Evolutionary conservation across 2,113 vertebrate species (phyloP), one percentile per base, ranked within the genome.

Genomic region (Gobiocypris rarus): DNA sequence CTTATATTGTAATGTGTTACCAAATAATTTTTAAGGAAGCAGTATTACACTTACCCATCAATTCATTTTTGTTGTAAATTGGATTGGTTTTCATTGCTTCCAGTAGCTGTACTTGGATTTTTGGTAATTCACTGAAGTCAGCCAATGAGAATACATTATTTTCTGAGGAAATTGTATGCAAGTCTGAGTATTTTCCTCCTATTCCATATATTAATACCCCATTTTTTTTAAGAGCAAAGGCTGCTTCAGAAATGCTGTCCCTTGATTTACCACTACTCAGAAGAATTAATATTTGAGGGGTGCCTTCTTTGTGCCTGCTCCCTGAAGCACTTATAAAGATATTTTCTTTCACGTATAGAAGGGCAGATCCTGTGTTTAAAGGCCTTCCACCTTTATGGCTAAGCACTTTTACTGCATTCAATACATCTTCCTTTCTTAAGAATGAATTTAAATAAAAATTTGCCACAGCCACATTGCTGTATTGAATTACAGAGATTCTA

Each of bases 361-460:
- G 85, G 38, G 90, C 91, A 84, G 74, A 65, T 7, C 90, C 91
- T 65, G 84, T 89, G 63, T 92, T 90, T 19, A 88, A 85, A 9
- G 61, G 77, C 63, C 85, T 89, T 31, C 91, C 91, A n/a, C 91
- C 90, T 88, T 80, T 88, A 76, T 89, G 89, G 52, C 79, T 85
- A 2, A 91, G 86, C 3, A 84, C 83, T 38, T 58, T 89, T 17
- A 92, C 84, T 34, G 86, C 83, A 58, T 86, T 86, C 28, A 90
- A 71, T 17, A 90, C 26, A 63, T 91, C 89, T 15, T 88, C 83
- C 11, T 90, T 90, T 38, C 77, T 90, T 45, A 65, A 77, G 81
- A 91, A 89, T 82, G 88, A 90, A 84, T 90, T 92, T 14, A 92
- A 81, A 81, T 90, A 89, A 70, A 92, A 92, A 84, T 91, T 86